These are phyloP conservation scores for Drosophila simulans DNA, from an alignment of 1,140 invertebrate genomes.

Conservation along the genomic window DNA sequence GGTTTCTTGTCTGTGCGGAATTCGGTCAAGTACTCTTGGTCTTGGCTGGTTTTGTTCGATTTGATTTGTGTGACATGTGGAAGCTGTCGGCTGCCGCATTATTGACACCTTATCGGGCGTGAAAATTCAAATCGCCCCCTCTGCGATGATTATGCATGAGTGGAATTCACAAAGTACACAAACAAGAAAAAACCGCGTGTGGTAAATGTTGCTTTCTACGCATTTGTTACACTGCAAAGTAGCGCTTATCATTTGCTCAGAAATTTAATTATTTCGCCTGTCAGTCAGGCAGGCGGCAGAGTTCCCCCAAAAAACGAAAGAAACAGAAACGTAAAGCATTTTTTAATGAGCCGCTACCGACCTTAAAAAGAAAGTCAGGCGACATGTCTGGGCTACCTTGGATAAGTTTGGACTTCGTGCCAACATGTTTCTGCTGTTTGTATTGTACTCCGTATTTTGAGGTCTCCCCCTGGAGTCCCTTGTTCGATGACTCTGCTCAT, in stretches of 20 bases:
- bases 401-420: constrained; percentile 64
- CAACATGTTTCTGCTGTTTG: constrained; percentile 63
- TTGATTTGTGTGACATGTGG: constrained; percentile 80
- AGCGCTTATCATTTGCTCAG: constrained; percentile 67
- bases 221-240: constrained; percentile 68
- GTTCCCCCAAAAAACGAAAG: constrained; percentile 32
- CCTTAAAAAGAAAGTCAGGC: constrained; percentile 72
- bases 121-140: constrained; percentile 6
- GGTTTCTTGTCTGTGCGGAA: constrained; percentile 54
- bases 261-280: constrained; percentile 79
- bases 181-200: too few relatives aligned
- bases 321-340: constrained; percentile 65
- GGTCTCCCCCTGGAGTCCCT: constrained; percentile 13
- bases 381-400: constrained; percentile 49
- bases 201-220: constrained; percentile 62
- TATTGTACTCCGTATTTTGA: neutral
- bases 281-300: constrained; percentile 23
- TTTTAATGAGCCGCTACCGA: constrained; percentile 69
- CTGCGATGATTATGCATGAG: constrained; percentile 49
- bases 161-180: too few relatives aligned
- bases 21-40: constrained; percentile 79
- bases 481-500: constrained; percentile 62
- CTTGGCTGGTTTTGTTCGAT: constrained; percentile 61
- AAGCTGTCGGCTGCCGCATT: constrained; percentile 64
- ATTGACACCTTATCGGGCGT: constrained; percentile 72